Evolutionary conservation across 1,140 invertebrate genomes (phyloP), one percentile per base, ranked within the genome.

Genomic region (Ectropis grisescens): DNA sequence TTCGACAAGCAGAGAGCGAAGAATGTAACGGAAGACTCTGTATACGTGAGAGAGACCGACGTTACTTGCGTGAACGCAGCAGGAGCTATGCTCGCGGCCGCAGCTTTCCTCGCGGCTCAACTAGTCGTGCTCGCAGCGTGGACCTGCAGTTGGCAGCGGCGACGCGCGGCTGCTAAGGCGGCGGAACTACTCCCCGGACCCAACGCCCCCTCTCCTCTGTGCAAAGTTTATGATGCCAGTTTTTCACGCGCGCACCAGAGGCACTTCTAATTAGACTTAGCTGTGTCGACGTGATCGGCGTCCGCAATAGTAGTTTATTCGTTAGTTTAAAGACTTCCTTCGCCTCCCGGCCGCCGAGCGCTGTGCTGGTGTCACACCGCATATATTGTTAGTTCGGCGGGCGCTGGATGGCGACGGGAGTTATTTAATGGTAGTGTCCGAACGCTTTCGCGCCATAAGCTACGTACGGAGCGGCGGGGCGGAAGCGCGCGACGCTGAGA

Each of bases 201-300:
- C 54, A 83, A 60, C 75, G 85, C 67, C 54, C 87, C 53, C 14
- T 88, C 91, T 47, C 87, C 91, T 42, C 86, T 95, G 39, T 92
- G 92, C 84, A 94, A 95, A 82, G 84, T 95, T 40, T 95, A 95
- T 78, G 92, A 94, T 66, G 86, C 89, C 54, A 90, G 90, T 56
- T 92, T 85, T 45, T 83, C 84, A 30, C 86, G 87, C 64, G 78
- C 85, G 41, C 87, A 93, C 74, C 90, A 90, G 58, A 90, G 92
- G 78, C 89, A 93, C 74, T 93, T 92, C 80, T 95, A 87, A 88
- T 61, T 64, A 54, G 35, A 39, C 51, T 40, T 45, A 57, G 47
- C 37, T 37, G 45, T 62, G 62, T 72, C 55, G 54, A 69, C 70
- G 70, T 67, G 54, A 62, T 62, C 49, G 58, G 38, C 61, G 58